These are phyloP conservation scores for Catocala fraxini DNA, from an alignment of 2,888 invertebrate genomes.

Conservation along the genomic window DNA sequence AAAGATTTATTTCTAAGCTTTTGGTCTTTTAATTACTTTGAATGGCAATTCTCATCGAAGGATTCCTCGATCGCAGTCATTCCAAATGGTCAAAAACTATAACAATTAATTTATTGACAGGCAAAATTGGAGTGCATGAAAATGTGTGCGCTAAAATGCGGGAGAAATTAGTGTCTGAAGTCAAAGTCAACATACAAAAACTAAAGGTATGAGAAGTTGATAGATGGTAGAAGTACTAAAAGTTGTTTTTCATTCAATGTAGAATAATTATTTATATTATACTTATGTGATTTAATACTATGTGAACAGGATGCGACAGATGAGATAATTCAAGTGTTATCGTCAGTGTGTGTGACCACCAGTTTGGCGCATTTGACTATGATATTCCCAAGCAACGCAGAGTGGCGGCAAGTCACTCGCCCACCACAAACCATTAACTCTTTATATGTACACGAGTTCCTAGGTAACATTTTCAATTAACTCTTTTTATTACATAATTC, in stretches of 20 bases:
- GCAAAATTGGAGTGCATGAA: constrained; percentile 91
- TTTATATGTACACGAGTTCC: constrained; percentile 91
- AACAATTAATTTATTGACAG: constrained; percentile 56
- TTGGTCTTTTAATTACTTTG: too few species aligned
- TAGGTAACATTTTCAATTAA: constrained; percentile 80
- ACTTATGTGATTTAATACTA: neutral
- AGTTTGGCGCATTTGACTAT: constrained; percentile 94
- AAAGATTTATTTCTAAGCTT: too few species aligned
- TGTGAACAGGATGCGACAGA: constrained; percentile 89
- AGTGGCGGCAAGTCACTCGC: constrained; percentile 87
- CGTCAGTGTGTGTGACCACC: constrained; percentile 91
- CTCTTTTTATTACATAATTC: too few species aligned
- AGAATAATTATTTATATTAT: neutral
- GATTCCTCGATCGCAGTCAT: too few species aligned
- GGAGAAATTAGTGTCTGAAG: constrained; percentile 93
- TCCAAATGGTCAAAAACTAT: too few species aligned
- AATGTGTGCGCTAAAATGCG: constrained; percentile 94
- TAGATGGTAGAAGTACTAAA: too few species aligned
- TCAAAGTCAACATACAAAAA: constrained; percentile 91
- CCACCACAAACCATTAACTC: constrained; percentile 68
- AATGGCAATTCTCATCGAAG: too few species aligned
- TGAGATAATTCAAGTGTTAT: constrained; percentile 91
- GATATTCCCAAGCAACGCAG: constrained; percentile 91
- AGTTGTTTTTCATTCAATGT: neutral
- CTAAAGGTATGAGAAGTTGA: constrained; percentile 87